Percentiles rank a stretch among this genome's conserved stretches.
Conservation (phyloP, 2,888 invertebrate species). For the Arrhopalites spinosus region DNA sequence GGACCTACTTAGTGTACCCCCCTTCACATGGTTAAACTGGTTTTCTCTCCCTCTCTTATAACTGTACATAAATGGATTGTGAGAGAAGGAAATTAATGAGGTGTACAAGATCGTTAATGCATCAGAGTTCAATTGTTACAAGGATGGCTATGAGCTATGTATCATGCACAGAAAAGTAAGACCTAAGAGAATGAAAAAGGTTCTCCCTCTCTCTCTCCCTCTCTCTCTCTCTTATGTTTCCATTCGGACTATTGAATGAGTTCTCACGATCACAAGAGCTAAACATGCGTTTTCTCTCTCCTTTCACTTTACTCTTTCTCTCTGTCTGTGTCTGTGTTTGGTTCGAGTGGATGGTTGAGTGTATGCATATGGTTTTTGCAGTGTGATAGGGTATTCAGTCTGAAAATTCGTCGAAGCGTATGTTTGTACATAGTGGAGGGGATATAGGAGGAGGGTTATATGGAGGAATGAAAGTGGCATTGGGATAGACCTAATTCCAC, state of each 20-base stretch:
- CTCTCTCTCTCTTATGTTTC: not conserved
- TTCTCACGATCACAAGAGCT: not conserved
- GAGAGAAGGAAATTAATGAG: conserved; percentile 51
- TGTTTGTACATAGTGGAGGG: conserved; percentile 4
- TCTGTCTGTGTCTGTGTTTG: not conserved
- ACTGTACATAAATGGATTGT: conserved; percentile 17
- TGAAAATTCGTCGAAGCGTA: conserved; percentile 21
- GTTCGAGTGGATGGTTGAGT: too few relatives aligned
- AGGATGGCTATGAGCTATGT: too few relatives aligned
- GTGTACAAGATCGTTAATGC: conserved; percentile 51
- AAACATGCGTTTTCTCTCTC: conserved; percentile 7
- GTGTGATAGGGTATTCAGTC: not conserved
- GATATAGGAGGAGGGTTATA: not conserved
- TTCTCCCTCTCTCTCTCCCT: not conserved
- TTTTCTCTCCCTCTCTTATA: not conserved
- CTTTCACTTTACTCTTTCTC: not conserved
- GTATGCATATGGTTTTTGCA: not conserved
- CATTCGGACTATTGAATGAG: conserved; percentile 11
- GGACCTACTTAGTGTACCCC: not conserved
- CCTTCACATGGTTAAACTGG: too few relatives aligned
- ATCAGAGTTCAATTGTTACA: conserved; percentile 41
- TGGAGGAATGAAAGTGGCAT: conserved; percentile 28
- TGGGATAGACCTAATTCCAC: conserved; percentile 34
- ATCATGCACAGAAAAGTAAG: conserved; percentile 20
- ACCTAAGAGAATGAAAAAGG: conserved; percentile 6